Conservation (phyloP, 2,113 vertebrate genomes). For the Nipponia nippon region DNA sequence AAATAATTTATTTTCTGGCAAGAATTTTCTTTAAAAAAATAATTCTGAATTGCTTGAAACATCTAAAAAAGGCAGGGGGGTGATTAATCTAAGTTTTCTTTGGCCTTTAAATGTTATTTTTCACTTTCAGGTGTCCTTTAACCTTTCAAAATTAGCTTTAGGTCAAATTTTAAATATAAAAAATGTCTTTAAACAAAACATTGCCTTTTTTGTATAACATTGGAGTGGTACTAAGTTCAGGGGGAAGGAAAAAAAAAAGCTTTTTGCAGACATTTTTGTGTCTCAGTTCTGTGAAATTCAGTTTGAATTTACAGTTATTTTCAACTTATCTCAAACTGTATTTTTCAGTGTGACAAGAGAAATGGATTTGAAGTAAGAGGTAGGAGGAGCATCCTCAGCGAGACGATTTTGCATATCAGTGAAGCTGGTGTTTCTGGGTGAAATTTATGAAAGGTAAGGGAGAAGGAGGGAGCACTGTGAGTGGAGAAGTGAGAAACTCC, state of each 20-base stretch:
- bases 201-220: neutral
- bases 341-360: neutral
- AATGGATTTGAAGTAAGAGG: neutral
- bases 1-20: neutral
- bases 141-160: neutral
- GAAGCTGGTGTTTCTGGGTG: neutral
- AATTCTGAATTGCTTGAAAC: neutral
- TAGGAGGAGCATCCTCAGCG: neutral
- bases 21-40: neutral
- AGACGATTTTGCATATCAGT: neutral
- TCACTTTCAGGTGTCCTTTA: neutral
- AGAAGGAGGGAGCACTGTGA: neutral
- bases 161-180: neutral
- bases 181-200: neutral
- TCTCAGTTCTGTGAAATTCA: neutral
- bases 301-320: neutral
- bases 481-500: neutral
- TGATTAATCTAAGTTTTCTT: neutral
- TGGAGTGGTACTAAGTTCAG: neutral
- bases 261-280: neutral
- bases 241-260: too few species aligned
- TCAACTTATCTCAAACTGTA: neutral
- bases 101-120: neutral
- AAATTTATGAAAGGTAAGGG: neutral
- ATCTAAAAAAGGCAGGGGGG: fast-evolving